These are phyloP conservation scores for Aphis craccivora DNA, from an alignment of 1,140 invertebrate genomes.

Conservation along the genomic window DNA sequence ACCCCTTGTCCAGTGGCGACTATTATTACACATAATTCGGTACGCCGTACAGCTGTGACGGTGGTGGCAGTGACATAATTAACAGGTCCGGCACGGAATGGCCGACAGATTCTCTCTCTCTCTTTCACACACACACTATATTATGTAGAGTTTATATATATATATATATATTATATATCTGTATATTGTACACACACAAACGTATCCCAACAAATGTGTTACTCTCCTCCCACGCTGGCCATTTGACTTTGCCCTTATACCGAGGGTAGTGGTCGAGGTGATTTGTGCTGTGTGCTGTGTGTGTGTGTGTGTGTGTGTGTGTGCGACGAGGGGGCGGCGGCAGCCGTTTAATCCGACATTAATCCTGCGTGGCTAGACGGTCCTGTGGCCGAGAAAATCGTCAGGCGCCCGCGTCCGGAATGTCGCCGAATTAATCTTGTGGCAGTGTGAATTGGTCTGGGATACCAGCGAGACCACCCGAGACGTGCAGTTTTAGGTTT, in stretches of 20 bases:
- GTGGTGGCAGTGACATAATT: not conserved
- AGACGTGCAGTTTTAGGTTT: not conserved
- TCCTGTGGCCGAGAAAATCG: not conserved
- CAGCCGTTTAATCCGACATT: not conserved
- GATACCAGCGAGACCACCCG: not conserved
- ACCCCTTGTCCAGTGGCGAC: not conserved
- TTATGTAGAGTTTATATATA: not conserved
- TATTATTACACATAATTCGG: conserved; percentile 13
- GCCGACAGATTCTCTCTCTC: not conserved
- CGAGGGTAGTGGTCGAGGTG: not conserved
- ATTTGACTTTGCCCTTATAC: not conserved
- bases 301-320: not conserved
- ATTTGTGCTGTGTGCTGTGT: not conserved
- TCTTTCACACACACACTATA: not conserved
- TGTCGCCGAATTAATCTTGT: conserved; percentile 32
- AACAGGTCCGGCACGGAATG: conserved; percentile 3
- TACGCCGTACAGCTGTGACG: not conserved
- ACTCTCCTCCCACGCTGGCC: not conserved
- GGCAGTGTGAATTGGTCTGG: not conserved
- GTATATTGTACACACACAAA: not conserved
- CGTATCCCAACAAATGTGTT: not conserved
- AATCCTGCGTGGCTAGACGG: not conserved
- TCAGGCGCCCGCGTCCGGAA: not conserved
- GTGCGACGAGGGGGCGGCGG: not conserved
- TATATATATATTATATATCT: too few relatives aligned